Conservation (phyloP, 2,113 vertebrate species). For the Pongo pygmaeus region DNA sequence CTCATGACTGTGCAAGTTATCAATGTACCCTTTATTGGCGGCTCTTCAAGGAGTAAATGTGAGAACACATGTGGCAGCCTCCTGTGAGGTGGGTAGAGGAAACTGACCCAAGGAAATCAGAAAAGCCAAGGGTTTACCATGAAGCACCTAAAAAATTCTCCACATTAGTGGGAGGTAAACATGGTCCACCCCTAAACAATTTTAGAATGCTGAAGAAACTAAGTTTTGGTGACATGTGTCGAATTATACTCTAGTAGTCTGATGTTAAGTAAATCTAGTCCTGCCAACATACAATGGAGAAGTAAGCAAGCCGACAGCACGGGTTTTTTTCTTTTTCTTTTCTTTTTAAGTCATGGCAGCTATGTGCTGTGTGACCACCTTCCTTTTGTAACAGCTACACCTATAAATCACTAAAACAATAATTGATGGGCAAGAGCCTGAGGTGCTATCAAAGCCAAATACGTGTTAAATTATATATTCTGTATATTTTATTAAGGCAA, state of each 20-base stretch:
- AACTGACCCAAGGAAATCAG: background rate
- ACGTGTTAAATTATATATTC: background rate
- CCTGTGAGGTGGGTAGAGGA: background rate
- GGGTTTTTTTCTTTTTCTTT: too few species aligned
- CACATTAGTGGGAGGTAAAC: background rate
- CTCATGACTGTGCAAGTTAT: background rate
- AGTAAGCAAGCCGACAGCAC: background rate
- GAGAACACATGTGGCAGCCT: background rate
- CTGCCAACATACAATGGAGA: background rate
- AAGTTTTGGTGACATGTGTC: background rate
- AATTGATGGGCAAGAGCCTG: background rate
- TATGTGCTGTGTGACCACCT: background rate
- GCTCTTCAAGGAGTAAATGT: background rate
- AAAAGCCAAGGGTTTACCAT: background rate
- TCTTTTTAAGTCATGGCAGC: background rate
- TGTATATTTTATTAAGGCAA: background rate
- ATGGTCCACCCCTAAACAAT: background rate
- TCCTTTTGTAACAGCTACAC: background rate
- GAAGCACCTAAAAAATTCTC: background rate
- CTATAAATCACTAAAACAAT: background rate
- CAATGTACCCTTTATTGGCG: background rate
- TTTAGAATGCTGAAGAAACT: background rate
- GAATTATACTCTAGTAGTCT: background rate
- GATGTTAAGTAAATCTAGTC: background rate
- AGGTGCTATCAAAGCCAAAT: background rate